These are phyloP conservation scores for Novumbra hubbsi DNA, from an alignment of 2,797 vertebrate species.

Conservation along the genomic window DNA sequence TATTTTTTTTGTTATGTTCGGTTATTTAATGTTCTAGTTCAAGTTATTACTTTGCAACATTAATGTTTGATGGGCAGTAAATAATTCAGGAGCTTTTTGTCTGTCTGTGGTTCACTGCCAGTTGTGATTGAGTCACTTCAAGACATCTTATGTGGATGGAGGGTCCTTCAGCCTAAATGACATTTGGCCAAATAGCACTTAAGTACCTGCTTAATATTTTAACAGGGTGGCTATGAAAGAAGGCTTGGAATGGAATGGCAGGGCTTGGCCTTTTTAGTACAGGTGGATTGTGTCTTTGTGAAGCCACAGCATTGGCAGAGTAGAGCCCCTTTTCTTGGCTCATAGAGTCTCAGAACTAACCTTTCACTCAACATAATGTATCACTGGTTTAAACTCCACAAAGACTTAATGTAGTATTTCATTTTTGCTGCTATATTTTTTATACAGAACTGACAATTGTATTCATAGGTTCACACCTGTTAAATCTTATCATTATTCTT, in stretches of 20 bases:
- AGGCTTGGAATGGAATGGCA: constrained; percentile 33
- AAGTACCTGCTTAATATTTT: constrained; percentile 85
- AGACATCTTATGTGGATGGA: constrained; percentile 77
- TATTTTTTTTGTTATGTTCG: background rate
- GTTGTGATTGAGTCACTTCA: constrained; percentile 76
- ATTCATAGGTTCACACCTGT: background rate
- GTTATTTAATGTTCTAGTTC: constrained; percentile 46
- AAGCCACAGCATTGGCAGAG: background rate
- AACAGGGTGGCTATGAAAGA: constrained; percentile 68
- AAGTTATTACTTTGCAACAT: constrained; percentile 67
- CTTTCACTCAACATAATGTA: constrained; percentile 5
- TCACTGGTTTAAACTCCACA: background rate
- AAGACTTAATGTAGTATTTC: no score
- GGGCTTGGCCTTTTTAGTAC: constrained; percentile 10
- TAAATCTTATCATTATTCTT: background rate
- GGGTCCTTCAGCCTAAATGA: constrained; percentile 80
- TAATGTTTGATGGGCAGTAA: constrained; percentile 72
- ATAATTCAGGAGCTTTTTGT: constrained; percentile 78
- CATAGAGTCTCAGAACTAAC: background rate
- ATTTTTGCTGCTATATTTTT: background rate
- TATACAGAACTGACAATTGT: background rate
- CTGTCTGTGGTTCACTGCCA: constrained; percentile 64
- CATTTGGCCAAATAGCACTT: constrained; percentile 84
- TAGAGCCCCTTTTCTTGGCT: constrained; percentile 9
- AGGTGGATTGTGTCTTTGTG: constrained; percentile 25